Conservation (phyloP, 1,140 invertebrate species). For the Dendroctonus valens region DNA sequence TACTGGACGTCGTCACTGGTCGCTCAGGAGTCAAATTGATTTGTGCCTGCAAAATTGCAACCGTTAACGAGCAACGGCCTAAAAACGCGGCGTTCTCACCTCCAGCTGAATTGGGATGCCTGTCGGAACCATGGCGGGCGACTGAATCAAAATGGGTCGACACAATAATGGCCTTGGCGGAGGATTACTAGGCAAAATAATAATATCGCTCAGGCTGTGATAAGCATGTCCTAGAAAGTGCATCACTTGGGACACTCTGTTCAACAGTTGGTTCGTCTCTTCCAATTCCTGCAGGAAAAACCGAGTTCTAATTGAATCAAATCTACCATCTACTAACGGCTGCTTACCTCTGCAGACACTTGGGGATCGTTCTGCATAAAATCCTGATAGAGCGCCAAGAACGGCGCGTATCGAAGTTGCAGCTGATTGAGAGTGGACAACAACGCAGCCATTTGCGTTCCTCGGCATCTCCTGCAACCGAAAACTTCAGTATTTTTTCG, state of each 20-base stretch:
- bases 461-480: slow-evolving; percentile 20
- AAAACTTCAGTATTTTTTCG: not conserved
- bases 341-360: slow-evolving; percentile 54
- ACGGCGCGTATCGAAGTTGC: slow-evolving; percentile 63
- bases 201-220: slow-evolving; percentile 84
- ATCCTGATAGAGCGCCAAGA: slow-evolving; percentile 59
- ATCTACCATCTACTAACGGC: slow-evolving; percentile 30
- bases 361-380: slow-evolving; percentile 61
- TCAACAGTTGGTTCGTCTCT: slow-evolving; percentile 64
- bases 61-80: not conserved
- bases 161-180: slow-evolving; percentile 71
- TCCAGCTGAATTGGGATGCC: slow-evolving; percentile 67
- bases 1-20: slow-evolving; percentile 35
- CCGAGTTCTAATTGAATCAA: not conserved
- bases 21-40: slow-evolving; percentile 54
- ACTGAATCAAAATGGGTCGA: slow-evolving; percentile 71
- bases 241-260: slow-evolving; percentile 72
- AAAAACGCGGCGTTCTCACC: slow-evolving; percentile 39
- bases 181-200: slow-evolving; percentile 65
- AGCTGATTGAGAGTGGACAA: slow-evolving; percentile 59
- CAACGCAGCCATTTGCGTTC: slow-evolving; percentile 61
- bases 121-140: slow-evolving; percentile 60
- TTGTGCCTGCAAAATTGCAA: slow-evolving; percentile 48
- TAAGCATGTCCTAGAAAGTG: slow-evolving; percentile 84
- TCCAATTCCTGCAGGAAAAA: slow-evolving; percentile 48